These are phyloP conservation scores for Silurus meridionalis DNA, from an alignment of 2,113 vertebrate species.

Conservation along the genomic window DNA sequence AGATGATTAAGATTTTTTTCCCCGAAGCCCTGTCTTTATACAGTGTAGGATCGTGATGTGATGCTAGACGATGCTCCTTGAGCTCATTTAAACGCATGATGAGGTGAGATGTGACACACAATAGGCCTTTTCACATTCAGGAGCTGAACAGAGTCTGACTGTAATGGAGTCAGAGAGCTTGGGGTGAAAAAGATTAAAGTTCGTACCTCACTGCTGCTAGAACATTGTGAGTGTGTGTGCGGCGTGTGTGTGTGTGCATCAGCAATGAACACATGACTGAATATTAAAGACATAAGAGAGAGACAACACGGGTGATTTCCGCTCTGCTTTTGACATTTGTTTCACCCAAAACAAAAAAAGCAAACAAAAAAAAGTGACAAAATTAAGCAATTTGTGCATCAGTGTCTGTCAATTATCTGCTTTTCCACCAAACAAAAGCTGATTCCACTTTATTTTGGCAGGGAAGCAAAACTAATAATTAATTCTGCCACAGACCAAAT, in stretches of 20 bases:
- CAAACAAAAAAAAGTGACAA: conserved; percentile 28
- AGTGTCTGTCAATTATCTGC: not conserved
- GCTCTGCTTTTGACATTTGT: conserved; percentile 41
- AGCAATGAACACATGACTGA: not conserved
- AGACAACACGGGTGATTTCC: not conserved
- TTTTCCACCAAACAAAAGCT: conserved; percentile 10
- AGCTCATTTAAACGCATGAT: not conserved
- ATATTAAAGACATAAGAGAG: not conserved
- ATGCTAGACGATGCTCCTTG: not conserved
- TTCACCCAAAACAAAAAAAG: conserved; percentile 28
- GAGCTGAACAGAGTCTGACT: not conserved
- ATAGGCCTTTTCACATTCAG: not conserved
- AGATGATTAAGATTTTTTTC: not conserved
- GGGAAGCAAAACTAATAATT: conserved; percentile 15
- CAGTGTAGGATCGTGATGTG: not conserved
- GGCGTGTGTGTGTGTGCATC: not conserved
- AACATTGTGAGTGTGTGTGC: not conserved
- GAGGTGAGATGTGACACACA: not conserved
- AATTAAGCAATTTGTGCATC: not conserved
- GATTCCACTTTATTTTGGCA: conserved; percentile 9
- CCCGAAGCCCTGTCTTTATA: not conserved
- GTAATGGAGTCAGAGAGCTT: not conserved
- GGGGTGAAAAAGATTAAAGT: conserved; percentile 18
- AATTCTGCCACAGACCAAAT: not conserved
- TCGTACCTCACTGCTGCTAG: not conserved